Evolutionary conservation across 1,140 invertebrate species (phyloP), one percentile per base, ranked within the genome.

Genomic region (Drosophila tani): DNA sequence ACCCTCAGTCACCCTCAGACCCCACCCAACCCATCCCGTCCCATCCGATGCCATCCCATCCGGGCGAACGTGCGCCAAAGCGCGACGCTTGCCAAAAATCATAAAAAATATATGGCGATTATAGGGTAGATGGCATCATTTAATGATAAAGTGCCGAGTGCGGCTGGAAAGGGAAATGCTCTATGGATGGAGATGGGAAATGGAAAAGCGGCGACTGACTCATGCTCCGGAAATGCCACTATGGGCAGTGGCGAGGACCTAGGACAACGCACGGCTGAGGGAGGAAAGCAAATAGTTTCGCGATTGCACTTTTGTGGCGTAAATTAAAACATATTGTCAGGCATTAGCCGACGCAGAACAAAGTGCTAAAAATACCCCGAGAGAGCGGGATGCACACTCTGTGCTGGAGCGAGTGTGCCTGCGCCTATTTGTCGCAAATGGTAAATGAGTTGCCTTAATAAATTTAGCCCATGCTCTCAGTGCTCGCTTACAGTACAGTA

Each of bases 291-390:
- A 83, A 83, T 83, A 83, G 82, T 80, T 57, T 40, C n/a, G 70
- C 45, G 50, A 79, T 82, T 79, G 81, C 75, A 74, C 74, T 81
- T 82, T 79, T 70, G 70, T 69, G 68, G 41, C 66, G 69, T 69
- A 90, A 90, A 90, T 90, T 90, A 85, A 90, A 90, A 90, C 85
- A 90, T 82, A 90, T 90, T 90, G 86, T 85, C 82, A 82, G 70
- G 60, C 65, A 74, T 74, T 74, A 74, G 70, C 70, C 45, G 57
- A 56, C 50, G 58, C 82, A 56, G 83, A 66, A 82, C 71, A 43
- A 41, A 57, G 24, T 24, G 19, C 85, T 85, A 90, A 76, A 85
- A 85, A 90, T 90, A 90, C 49, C 46, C 2, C 56, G 68, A 84
- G 68, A 79, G 69, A 65, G 70, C 64, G 82, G 24, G 75, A 69